phyloP scores from a whole-genome alignment of 2,888 invertebrate genomes.

The Megalurothrips usitatus region DNA sequence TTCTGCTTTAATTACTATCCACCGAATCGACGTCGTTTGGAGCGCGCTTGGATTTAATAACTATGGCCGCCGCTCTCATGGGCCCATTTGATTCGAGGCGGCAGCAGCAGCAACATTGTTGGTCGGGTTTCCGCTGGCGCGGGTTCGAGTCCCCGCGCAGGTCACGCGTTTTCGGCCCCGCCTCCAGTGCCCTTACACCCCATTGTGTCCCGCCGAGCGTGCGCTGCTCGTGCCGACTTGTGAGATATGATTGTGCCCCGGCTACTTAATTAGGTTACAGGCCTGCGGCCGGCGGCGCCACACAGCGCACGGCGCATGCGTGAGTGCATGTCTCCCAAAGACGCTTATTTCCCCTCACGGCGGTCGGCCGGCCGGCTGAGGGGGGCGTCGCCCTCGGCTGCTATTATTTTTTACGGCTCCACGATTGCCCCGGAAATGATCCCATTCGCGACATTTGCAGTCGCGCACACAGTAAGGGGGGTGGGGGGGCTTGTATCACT shows the following conservation, averaged over 20 bases:
- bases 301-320: no score
- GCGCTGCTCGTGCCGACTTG: neutral
- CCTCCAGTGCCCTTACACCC: neutral
- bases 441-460: neutral
- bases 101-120: no score
- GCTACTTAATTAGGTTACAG: constrained; percentile 2
- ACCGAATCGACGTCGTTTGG: no score
- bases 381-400: neutral
- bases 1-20: no score
- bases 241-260: neutral
- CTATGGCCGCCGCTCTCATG: no score
- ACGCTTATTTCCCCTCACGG: neutral
- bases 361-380: neutral
- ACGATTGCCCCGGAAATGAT: constrained; percentile 3
- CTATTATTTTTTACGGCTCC: constrained; percentile 11
- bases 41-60: no score
- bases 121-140: neutral
- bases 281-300: neutral
- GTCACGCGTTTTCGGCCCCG: neutral
- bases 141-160: neutral
- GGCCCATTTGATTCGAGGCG: no score
- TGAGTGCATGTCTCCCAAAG: neutral
- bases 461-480: no score
- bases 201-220: no score
- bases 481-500: no score